Percentiles rank a stretch among this genome's conserved stretches.
phyloP scores from a whole-genome alignment of 2,888 invertebrate species.

The Acanthacorydalis orientalis region DNA sequence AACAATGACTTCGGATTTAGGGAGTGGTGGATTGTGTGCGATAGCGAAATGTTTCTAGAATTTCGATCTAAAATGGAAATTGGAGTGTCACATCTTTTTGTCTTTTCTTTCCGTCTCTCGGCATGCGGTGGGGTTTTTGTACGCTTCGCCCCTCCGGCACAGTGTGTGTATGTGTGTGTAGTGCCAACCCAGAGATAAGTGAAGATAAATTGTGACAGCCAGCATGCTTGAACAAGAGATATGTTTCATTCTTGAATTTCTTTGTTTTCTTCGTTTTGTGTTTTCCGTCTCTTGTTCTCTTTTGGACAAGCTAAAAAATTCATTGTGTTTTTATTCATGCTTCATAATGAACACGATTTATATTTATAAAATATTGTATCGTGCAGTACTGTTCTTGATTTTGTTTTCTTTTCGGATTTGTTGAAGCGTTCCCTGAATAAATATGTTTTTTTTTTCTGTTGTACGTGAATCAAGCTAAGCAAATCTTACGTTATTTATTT shows the following conservation, averaged over 20 bases:
- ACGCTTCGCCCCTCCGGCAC: conserved; percentile 12
- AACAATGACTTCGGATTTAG: too few relatives aligned
- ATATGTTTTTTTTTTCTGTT: too few relatives aligned
- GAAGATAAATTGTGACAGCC: conserved; percentile 24
- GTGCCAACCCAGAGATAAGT: conserved; percentile 20
- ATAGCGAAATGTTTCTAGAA: conserved; percentile 11
- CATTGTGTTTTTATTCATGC: too few relatives aligned
- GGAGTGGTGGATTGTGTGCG: too few relatives aligned
- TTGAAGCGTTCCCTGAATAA: too few relatives aligned
- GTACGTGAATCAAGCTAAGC: too few relatives aligned
- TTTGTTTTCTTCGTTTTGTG: conserved; percentile 15
- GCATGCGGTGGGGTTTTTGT: conserved; percentile 16
- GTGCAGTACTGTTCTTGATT: too few relatives aligned
- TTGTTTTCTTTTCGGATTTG: too few relatives aligned
- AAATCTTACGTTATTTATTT: too few relatives aligned
- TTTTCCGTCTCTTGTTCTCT: neutral
- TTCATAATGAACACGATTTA: too few relatives aligned
- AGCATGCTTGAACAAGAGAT: conserved; percentile 23
- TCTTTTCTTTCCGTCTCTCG: conserved; percentile 17
- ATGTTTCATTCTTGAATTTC: conserved; percentile 22
- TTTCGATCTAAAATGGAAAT: conserved; percentile 29
- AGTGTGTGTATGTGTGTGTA: conserved; percentile 6
- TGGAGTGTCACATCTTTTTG: conserved; percentile 28
- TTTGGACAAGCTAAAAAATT: neutral
- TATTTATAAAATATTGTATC: too few relatives aligned